These are phyloP conservation scores for Geococcyx californianus DNA, from an alignment of 2,113 vertebrate species.

Conservation along the genomic window DNA sequence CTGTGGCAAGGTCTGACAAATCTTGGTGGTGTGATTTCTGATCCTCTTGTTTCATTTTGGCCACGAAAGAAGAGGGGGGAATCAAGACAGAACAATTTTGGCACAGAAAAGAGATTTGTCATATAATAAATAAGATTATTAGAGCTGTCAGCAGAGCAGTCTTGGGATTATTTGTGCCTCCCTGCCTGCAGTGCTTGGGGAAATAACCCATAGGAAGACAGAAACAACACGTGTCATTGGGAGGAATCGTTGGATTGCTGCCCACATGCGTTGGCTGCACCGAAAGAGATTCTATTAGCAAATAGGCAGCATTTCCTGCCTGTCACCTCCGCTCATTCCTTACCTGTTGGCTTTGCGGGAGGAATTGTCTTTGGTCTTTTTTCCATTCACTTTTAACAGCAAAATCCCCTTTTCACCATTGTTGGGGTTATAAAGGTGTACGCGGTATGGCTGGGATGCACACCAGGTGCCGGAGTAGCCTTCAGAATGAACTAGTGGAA, in stretches of 20 bases:
- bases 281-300: neutral
- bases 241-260: neutral
- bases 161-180: constrained; percentile 20
- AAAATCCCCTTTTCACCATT: neutral
- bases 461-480: neutral
- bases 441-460: neutral
- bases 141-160: constrained; percentile 28
- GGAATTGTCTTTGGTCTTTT: neutral
- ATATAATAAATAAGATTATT: constrained; percentile 50
- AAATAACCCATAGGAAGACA: neutral
- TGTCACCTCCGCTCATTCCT: neutral
- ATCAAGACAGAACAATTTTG: neutral
- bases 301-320: neutral
- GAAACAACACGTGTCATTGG: neutral
- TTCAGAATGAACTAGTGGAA: neutral
- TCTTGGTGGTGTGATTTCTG: constrained; percentile 13
- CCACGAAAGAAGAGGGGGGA: neutral
- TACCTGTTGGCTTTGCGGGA: neutral
- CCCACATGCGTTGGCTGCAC: neutral
- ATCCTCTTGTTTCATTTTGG: constrained; percentile 19
- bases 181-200: neutral
- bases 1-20: neutral
- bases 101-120: neutral
- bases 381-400: neutral
- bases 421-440: neutral